Base-by-base conservation (phyloP, 2,113 vertebrate species). In the Microtus richardsoni region DNA sequence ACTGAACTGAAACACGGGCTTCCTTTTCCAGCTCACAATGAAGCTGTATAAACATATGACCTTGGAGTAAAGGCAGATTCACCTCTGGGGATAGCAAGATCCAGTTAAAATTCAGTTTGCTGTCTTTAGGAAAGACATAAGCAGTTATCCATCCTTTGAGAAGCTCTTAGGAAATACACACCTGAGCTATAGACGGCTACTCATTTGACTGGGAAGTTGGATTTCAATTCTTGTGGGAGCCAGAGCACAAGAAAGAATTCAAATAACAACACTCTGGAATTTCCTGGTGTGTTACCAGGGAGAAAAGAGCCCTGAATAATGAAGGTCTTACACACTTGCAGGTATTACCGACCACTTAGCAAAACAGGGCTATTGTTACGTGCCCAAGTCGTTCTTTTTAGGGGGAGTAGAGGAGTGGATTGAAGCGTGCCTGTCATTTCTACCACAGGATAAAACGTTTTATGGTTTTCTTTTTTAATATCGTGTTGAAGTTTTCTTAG, bases 271-370 rank as follows among this genome's bases (percentile, higher is more conserved):
- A 95, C 74, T 82, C 93, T 96, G 94, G 93, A 93, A 91, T 95
- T 97, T 97, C 95, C 95, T 95, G 86, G 95, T 96, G 95, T 95
- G 95, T 94, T 97, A 97, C 96, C 88, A 94, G 94, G 93, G 91
- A 96, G 93, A 91, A 97, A 97, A 97, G 90, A 91, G 71, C 90
- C 94, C 71, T 83, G 74, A 93, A 92, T 95, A 97, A 94, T 96
- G 95, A 96, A 96, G 89, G 96, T 85, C 92, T 97, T 93, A 91
- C 80, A 94, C 96, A 96, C 97, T 97, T 96, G 78, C 92, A 97
- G 96, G 94, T 97, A 96, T 96, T 96, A 96, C 97, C 95, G 95
- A 91, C 90, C 95, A 97, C 95, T 98, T 97, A 97, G 73, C 93
- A 96, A 96, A 98, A 96, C 73, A 97, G 94, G 88, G 83, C 95